phyloP scores from a whole-genome alignment of 2,113 vertebrate species.

The Notothenia coriiceps region DNA sequence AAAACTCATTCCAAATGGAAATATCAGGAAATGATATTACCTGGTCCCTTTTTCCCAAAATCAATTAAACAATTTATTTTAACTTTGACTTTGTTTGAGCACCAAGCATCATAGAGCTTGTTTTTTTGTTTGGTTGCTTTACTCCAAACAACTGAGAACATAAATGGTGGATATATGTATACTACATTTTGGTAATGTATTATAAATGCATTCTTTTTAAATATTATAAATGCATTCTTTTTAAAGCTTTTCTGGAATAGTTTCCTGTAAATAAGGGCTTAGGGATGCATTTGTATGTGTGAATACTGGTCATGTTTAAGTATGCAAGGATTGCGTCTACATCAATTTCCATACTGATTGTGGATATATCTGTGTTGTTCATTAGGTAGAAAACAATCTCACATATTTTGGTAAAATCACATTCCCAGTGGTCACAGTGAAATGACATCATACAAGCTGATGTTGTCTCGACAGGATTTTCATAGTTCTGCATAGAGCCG shows the following conservation, averaged over 20 bases:
- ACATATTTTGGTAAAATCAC: conserved; percentile 16
- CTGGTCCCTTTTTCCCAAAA: conserved; percentile 12
- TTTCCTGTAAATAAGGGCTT: neutral
- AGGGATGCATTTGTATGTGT: neutral
- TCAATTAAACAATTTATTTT: too few relatives aligned
- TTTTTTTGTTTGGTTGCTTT: neutral
- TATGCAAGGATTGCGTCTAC: conserved; percentile 1
- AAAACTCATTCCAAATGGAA: conserved; percentile 7
- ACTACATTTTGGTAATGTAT: conserved; percentile 6
- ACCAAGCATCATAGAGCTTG: too few relatives aligned
- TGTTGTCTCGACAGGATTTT: neutral
- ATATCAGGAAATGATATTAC: conserved; percentile 13
- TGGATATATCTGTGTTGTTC: conserved; percentile 6
- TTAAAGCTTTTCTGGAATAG: neutral
- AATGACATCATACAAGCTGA: neutral
- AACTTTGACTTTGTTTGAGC: too few relatives aligned
- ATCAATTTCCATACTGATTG: conserved; percentile 41
- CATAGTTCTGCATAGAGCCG: neutral
- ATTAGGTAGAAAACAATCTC: conserved; percentile 8
- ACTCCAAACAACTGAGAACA: neutral
- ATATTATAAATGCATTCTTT: neutral
- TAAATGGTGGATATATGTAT: conserved; percentile 5
- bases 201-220: too few relatives aligned
- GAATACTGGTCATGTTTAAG: conserved; percentile 24
- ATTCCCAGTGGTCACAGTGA: conserved; percentile 5